phyloP scores from a whole-genome alignment of 2,888 invertebrate genomes.

The Leucophora obtusa region DNA sequence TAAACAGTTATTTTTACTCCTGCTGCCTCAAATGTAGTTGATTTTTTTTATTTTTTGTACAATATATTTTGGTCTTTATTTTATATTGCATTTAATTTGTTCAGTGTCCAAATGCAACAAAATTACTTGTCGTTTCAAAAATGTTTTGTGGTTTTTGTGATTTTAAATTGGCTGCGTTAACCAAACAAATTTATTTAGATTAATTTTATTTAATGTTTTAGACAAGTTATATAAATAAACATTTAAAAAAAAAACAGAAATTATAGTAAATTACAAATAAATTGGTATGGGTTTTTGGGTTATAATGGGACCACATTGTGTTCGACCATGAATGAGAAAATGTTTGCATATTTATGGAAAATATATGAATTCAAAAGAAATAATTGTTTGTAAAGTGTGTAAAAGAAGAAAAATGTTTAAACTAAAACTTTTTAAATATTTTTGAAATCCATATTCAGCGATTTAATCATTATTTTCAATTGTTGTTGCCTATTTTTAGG shows the following conservation, averaged over 20 bases:
- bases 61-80: constrained; percentile 9
- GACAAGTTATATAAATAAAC: constrained; percentile 13
- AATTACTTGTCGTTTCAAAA: constrained; percentile 62
- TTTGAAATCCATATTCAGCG: not conserved
- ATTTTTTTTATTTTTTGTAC: not conserved
- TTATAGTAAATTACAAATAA: constrained; percentile 36
- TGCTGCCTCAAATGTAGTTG: constrained; percentile 4
- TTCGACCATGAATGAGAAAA: not conserved
- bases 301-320: constrained; percentile 30
- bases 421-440: not conserved
- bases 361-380: no score
- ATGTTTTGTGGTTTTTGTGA: constrained; percentile 64
- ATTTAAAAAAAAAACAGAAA: constrained; percentile 22
- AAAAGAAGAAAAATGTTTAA: no score
- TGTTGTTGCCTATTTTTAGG: constrained; percentile 48
- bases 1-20: constrained; percentile 63
- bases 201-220: constrained; percentile 64
- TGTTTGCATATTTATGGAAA: no score
- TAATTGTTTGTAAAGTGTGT: no score
- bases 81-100: constrained; percentile 60
- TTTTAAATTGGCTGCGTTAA: constrained; percentile 63
- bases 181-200: constrained; percentile 65
- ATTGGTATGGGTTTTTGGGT: constrained; percentile 5
- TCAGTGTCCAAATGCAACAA: constrained; percentile 58
- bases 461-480: constrained; percentile 5